These are phyloP conservation scores for Cyclopterus lumpus DNA, from an alignment of 2,797 vertebrate genomes.

Conservation along the genomic window DNA sequence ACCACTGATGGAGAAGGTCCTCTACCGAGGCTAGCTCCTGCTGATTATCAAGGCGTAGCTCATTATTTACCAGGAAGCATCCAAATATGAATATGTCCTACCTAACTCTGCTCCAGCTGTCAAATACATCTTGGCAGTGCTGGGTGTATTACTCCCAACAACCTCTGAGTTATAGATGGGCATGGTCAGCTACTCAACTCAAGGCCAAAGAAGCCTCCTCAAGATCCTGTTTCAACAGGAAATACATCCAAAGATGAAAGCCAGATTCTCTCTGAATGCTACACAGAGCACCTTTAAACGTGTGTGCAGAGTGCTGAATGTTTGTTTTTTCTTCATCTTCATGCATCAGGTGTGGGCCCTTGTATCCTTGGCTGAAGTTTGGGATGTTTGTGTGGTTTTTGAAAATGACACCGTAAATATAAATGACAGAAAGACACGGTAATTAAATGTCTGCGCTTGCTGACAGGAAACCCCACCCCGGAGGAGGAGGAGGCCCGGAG, in stretches of 20 bases:
- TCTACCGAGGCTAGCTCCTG: too few species aligned
- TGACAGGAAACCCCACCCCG: constrained; percentile 74
- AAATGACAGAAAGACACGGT: background rate
- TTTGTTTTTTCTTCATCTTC: background rate
- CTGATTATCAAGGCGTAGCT: background rate
- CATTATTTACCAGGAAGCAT: background rate
- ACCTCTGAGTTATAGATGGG: background rate
- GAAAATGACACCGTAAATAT: background rate
- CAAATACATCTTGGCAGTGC: too few species aligned
- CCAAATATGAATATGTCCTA: background rate
- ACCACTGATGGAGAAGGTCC: background rate
- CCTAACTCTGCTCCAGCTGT: too few species aligned
- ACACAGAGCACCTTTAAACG: constrained; percentile 22
- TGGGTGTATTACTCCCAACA: background rate
- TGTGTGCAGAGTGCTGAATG: constrained; percentile 4
- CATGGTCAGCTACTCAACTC: background rate
- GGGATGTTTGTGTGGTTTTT: background rate
- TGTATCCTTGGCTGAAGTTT: constrained; percentile 4
- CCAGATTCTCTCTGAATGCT: constrained; percentile 9
- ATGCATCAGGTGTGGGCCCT: background rate
- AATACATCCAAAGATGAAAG: background rate
- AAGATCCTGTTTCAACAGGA: background rate
- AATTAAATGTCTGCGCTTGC: background rate
- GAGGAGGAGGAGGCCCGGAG: constrained; percentile 89
- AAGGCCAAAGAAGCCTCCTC: background rate